phyloP scores from a whole-genome alignment of 2,797 vertebrate species.

The Hephaestus fuliginosus region DNA sequence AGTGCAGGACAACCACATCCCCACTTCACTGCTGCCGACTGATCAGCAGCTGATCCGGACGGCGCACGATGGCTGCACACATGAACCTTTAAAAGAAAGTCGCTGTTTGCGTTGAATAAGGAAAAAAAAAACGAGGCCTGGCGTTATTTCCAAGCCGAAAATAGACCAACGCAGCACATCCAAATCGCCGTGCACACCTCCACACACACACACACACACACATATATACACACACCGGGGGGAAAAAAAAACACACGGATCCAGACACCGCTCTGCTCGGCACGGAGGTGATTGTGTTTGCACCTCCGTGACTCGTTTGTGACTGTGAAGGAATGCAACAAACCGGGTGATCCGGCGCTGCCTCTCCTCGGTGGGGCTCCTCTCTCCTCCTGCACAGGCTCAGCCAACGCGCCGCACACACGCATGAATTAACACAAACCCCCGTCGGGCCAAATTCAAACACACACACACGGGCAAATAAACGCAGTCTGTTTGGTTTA shows the following conservation, averaged over 20 bases:
- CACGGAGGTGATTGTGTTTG: slow-evolving; percentile 54
- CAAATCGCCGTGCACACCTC: slow-evolving; percentile 19
- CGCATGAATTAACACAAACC: slow-evolving; percentile 40
- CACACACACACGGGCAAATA: slow-evolving; percentile 38
- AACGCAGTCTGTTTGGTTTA: slow-evolving; percentile 28
- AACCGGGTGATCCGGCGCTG: slow-evolving; percentile 14
- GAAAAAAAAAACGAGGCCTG: slow-evolving; percentile 26
- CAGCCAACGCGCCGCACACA: slow-evolving; percentile 11
- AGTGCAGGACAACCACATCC: slow-evolving; percentile 9
- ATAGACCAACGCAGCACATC: slow-evolving; percentile 34
- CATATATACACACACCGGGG: background rate
- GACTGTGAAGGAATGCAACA: slow-evolving; percentile 77
- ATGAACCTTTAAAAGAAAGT: background rate
- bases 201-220: slow-evolving; percentile 16
- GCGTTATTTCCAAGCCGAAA: slow-evolving; percentile 40
- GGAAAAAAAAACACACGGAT: slow-evolving; percentile 27
- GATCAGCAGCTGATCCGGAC: slow-evolving; percentile 11
- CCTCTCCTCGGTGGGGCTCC: background rate
- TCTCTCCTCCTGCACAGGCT: slow-evolving; percentile 23
- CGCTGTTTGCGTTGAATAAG: background rate
- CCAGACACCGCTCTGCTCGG: slow-evolving; percentile 41
- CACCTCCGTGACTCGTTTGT: slow-evolving; percentile 38
- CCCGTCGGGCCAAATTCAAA: slow-evolving; percentile 38
- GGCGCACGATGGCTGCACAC: background rate
- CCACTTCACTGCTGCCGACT: background rate